These are phyloP conservation scores for Paratrypauchen microcephalus DNA, from an alignment of 2,797 vertebrate species.

Conservation along the genomic window DNA sequence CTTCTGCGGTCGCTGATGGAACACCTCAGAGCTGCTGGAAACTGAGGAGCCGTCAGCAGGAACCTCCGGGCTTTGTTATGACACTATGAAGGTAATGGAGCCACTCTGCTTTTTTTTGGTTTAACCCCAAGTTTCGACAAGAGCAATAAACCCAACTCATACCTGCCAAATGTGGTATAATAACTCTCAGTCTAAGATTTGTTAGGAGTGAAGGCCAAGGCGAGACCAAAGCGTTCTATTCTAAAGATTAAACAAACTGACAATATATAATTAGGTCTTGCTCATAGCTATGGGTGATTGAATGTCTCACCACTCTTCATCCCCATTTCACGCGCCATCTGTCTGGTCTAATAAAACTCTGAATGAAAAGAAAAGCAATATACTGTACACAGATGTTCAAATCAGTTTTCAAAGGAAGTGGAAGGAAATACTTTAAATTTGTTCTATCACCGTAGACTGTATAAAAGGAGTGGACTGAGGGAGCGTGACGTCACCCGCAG, in stretches of 20 bases:
- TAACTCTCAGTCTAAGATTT: not conserved
- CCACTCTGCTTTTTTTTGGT: conserved; percentile 1
- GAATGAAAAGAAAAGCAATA: not conserved
- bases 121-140: not conserved
- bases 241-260: not conserved
- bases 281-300: not conserved
- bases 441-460: no score
- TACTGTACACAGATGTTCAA: not conserved
- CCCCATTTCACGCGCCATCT: not conserved
- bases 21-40: conserved; percentile 34
- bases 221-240: not conserved
- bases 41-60: conserved; percentile 26
- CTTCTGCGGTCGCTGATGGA: conserved; percentile 37
- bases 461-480: no score
- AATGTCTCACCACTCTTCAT: not conserved
- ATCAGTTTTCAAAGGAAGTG: no score
- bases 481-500: no score
- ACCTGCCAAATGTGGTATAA: not conserved
- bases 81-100: conserved; percentile 13
- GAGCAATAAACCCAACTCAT: conserved; percentile 11
- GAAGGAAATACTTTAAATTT: no score
- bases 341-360: not conserved
- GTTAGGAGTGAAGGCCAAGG: not conserved
- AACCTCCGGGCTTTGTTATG: conserved; percentile 34
- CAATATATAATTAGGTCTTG: not conserved